phyloP scores from a whole-genome alignment of 2,113 vertebrate species.

The Anhinga anhinga region DNA sequence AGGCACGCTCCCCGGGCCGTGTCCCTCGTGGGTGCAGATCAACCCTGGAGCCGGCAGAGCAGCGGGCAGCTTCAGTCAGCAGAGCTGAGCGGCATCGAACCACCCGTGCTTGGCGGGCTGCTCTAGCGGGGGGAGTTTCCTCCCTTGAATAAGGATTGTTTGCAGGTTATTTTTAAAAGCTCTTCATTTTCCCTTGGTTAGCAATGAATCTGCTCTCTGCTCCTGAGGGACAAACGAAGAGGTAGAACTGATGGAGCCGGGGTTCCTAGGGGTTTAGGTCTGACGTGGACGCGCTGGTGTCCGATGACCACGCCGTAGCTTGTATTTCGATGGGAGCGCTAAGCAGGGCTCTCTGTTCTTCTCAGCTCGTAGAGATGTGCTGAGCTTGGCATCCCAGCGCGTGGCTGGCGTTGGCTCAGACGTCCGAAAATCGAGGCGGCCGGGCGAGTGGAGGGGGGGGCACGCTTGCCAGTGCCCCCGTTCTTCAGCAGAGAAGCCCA shows the following conservation, averaged over 20 bases:
- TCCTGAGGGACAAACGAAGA: background rate
- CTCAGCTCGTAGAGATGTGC: background rate
- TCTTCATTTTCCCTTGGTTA: background rate
- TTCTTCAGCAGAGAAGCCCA: background rate
- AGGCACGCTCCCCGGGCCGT: accelerated
- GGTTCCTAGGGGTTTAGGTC: background rate
- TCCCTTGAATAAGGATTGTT: too few relatives aligned
- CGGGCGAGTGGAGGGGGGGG: accelerated
- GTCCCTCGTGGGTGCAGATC: background rate
- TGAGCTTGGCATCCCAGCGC: accelerated
- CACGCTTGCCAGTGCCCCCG: background rate
- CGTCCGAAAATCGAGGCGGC: background rate
- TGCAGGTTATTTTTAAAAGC: background rate
- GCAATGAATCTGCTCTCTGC: background rate
- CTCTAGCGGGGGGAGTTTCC: background rate
- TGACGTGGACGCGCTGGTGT: accelerated
- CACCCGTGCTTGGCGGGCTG: background rate
- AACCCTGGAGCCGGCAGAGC: background rate
- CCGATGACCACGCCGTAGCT: background rate
- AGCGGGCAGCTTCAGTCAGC: background rate
- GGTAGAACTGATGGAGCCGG: too few relatives aligned
- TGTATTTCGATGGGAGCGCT: background rate
- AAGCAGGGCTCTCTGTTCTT: background rate
- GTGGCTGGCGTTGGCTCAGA: accelerated
- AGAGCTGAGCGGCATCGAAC: background rate